These are phyloP conservation scores for Drosophila ustulata DNA, from an alignment of 2,888 invertebrate species.

Conservation along the genomic window DNA sequence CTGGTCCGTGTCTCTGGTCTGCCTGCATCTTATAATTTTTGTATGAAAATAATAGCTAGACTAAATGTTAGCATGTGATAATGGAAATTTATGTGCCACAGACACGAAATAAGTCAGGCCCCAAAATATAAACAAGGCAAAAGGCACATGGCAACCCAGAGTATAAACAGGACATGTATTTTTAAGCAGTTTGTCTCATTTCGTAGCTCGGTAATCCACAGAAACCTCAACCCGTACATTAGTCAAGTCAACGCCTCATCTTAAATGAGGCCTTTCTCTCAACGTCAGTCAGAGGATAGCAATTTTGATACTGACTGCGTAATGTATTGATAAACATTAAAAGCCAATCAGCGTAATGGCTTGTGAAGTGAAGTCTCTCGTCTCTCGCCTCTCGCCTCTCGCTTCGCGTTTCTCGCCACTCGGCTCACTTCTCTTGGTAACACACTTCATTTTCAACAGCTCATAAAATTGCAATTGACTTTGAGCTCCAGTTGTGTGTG, in stretches of 20 bases:
- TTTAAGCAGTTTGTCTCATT: slow-evolving; percentile 48
- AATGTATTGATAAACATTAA: slow-evolving; percentile 80
- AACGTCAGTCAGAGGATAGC: slow-evolving; percentile 15
- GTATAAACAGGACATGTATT: slow-evolving; percentile 46
- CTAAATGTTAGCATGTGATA: slow-evolving; percentile 77
- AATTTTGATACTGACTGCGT: slow-evolving; percentile 49
- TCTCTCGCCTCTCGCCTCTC: slow-evolving; percentile 11
- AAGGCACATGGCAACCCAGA: slow-evolving; percentile 7
- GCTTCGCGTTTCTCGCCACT: neutral
- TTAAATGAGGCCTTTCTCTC: slow-evolving; percentile 31
- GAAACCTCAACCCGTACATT: slow-evolving; percentile 29
- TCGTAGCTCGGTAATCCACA: slow-evolving; percentile 15
- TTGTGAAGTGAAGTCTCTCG: slow-evolving; percentile 65
- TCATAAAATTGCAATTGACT: slow-evolving; percentile 79
- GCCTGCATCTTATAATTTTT: slow-evolving; percentile 75
- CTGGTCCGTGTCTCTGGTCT: slow-evolving; percentile 8
- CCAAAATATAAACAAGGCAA: neutral
- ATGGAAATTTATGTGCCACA: slow-evolving; percentile 74
- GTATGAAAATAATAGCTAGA: slow-evolving; percentile 71
- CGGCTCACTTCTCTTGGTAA: slow-evolving; percentile 10
- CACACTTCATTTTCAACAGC: slow-evolving; percentile 76
- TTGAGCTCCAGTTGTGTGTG: slow-evolving; percentile 42
- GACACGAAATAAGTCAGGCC: slow-evolving; percentile 49
- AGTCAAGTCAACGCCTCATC: slow-evolving; percentile 27
- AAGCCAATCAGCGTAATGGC: slow-evolving; percentile 78